phyloP scores from a whole-genome alignment of 1,140 invertebrate genomes.

The Scaptomyza montana region DNA sequence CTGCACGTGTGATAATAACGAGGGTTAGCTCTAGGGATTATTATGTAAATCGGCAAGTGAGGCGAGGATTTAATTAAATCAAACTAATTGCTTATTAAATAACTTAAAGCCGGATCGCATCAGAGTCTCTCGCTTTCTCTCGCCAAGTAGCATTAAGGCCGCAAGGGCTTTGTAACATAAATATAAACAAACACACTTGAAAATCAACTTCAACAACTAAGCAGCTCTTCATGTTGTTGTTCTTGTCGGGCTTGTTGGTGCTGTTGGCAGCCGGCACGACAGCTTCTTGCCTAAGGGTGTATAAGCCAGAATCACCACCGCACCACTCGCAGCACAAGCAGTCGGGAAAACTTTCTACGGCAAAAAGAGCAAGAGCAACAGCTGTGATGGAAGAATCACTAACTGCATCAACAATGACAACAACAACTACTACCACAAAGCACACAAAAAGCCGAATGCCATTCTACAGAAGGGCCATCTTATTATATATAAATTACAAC shows the following conservation, averaged over 20 bases:
- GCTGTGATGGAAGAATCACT: constrained; percentile 14
- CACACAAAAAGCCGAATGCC: constrained; percentile 18
- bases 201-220: constrained; percentile 42
- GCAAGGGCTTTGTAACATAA: constrained; percentile 45
- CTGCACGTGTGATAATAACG: constrained; percentile 13
- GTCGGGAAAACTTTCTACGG: constrained; percentile 33
- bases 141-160: neutral
- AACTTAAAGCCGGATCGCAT: constrained; percentile 39
- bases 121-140: neutral
- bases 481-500: constrained; percentile 56
- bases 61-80: constrained; percentile 50
- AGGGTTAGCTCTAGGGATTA: constrained; percentile 16
- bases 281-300: constrained; percentile 31
- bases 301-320: constrained; percentile 17
- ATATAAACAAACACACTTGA: constrained; percentile 47
- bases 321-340: neutral
- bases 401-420: constrained; percentile 15
- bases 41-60: constrained; percentile 58
- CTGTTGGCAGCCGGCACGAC: neutral
- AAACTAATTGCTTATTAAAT: constrained; percentile 77
- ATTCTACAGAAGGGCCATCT: constrained; percentile 16
- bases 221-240: constrained; percentile 36
- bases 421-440: neutral
- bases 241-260: constrained; percentile 1
- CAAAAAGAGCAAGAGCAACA: constrained; percentile 23